Conservation (phyloP, 2,113 vertebrate genomes). For the Anarrhichthys ocellatus region DNA sequence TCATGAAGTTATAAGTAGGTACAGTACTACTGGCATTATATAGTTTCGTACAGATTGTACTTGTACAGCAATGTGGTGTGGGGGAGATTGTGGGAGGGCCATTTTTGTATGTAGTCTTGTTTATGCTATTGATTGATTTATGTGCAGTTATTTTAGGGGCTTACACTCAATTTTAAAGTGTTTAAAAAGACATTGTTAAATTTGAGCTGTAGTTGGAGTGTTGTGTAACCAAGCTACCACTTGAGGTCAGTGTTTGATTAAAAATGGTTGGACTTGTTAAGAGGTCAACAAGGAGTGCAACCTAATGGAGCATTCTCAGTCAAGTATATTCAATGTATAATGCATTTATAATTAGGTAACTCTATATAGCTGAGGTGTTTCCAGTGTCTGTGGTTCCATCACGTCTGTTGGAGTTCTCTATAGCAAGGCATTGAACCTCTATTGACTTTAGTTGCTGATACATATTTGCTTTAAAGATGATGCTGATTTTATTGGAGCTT, state of each 20-base stretch:
- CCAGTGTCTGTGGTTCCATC: not conserved
- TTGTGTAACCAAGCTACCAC: slow-evolving; percentile 47
- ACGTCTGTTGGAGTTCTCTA: not conserved
- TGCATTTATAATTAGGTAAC: not conserved
- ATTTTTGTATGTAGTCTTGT: not conserved
- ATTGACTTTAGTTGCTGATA: not conserved
- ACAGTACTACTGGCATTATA: not conserved
- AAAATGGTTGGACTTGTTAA: not conserved
- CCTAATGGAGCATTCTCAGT: not conserved
- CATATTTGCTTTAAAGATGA: not conserved
- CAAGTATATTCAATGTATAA: not conserved
- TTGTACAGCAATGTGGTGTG: not conserved
- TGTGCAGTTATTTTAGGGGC: not conserved
- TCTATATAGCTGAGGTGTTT: not conserved
- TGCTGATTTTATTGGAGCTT: not conserved
- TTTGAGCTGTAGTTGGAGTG: not conserved
- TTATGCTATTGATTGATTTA: not conserved
- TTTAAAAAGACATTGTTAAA: not conserved
- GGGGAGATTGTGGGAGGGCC: not conserved
- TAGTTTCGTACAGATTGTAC: not conserved
- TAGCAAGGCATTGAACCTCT: not conserved
- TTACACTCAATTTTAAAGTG: not conserved
- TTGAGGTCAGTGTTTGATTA: slow-evolving; percentile 63
- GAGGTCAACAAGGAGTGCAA: not conserved
- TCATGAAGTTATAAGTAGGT: not conserved